Conservation (phyloP, 2,888 invertebrate genomes). For the Neoaliturus tenellus region DNA sequence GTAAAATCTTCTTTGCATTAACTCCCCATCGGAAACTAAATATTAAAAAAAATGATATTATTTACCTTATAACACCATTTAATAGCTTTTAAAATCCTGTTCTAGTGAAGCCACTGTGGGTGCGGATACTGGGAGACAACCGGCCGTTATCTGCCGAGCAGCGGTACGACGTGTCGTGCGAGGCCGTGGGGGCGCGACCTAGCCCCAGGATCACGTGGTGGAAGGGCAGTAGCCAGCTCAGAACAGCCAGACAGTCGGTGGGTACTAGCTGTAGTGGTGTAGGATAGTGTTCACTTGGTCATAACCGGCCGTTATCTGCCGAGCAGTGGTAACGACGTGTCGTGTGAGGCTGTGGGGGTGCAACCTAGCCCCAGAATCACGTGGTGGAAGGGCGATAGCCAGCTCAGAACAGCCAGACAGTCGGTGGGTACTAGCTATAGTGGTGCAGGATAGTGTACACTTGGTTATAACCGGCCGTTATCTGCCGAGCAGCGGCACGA, state of each 20-base stretch:
- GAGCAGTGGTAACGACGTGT: conserved; percentile 82
- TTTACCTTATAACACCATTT: too few species aligned
- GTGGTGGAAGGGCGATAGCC: conserved; percentile 85
- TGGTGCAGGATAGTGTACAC: too few species aligned
- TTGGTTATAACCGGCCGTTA: conserved; percentile 82
- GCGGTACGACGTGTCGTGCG: conserved; percentile 83
- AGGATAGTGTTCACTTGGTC: too few species aligned
- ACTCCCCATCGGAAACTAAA: too few species aligned
- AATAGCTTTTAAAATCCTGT: too few species aligned
- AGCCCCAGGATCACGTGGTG: conserved; percentile 87
- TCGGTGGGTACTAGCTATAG: conserved; percentile 80
- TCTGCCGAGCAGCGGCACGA: conserved; percentile 84
- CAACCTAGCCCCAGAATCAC: conserved; percentile 84
- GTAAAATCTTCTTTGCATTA: too few species aligned
- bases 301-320: conserved; percentile 83
- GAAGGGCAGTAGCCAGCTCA: conserved; percentile 82
- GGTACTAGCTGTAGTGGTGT: too few species aligned
- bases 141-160: conserved; percentile 83
- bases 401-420: conserved; percentile 80
- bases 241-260: conserved; percentile 81
- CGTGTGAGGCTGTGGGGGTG: conserved; percentile 85
- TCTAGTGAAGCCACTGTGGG: conserved; percentile 84
- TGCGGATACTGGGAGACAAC: conserved; percentile 81
- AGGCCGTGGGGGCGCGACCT: conserved; percentile 84
- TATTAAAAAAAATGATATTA: too few species aligned